A percentile compares a stretch with the other conserved stretches of the same genome.
Evolutionary conservation across 2,888 invertebrate genomes (phyloP).

Genomic region (Drosophila emarginata): DNA sequence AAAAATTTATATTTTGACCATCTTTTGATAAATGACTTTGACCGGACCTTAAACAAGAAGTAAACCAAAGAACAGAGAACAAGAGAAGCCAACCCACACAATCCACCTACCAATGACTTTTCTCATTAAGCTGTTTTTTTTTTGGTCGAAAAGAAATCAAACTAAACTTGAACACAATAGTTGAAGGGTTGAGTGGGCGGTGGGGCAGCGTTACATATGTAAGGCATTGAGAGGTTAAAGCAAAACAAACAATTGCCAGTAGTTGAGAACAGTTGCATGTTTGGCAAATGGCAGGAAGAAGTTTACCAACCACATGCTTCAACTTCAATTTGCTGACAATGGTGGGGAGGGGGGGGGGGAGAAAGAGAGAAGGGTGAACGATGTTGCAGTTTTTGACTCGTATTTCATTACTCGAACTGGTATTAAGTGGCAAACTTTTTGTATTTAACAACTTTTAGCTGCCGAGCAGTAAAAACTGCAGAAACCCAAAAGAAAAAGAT

Average conservation of each 20-base stretch:
- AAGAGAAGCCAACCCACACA: conserved; percentile 32
- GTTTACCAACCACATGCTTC: conserved; percentile 68
- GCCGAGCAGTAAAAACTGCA: conserved; percentile 60
- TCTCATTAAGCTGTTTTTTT: conserved; percentile 58
- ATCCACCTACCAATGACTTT: conserved; percentile 58
- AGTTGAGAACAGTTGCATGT: conserved; percentile 63
- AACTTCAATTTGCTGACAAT: conserved; percentile 63
- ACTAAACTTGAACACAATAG: conserved; percentile 44
- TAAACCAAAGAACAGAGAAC: conserved; percentile 12
- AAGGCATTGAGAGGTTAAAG: conserved; percentile 53
- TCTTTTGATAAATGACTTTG: conserved; percentile 67
- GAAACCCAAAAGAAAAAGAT: conserved; percentile 43
- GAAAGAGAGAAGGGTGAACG: conserved; percentile 23
- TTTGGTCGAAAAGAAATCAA: conserved; percentile 63
- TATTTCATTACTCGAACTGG: conserved; percentile 77
- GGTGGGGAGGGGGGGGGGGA: too few relatives aligned
- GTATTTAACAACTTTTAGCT: conserved; percentile 75
- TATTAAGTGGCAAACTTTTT: conserved; percentile 76
- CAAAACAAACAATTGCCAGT: conserved; percentile 64
- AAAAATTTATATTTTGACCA: conserved; percentile 56
- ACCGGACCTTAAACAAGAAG: conserved; percentile 27
- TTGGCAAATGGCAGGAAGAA: conserved; percentile 49
- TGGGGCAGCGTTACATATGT: conserved; percentile 51
- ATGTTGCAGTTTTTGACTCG: conserved; percentile 51
- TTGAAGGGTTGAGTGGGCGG: conserved; percentile 8